Evolutionary conservation across 2,113 vertebrate genomes (phyloP).

Genomic region (Archilochus colubris): DNA sequence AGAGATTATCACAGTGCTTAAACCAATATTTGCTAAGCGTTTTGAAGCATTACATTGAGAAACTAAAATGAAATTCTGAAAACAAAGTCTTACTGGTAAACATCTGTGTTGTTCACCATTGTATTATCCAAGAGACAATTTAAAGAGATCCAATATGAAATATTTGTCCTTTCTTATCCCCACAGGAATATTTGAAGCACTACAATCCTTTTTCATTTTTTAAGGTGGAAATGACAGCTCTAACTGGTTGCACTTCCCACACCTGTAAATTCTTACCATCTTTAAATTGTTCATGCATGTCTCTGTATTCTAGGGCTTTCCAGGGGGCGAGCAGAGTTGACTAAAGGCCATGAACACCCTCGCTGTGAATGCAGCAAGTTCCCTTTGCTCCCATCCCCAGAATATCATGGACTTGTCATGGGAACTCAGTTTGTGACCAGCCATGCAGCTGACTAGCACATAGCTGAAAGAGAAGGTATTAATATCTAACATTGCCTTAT

Average conservation of each 20-base stretch:
- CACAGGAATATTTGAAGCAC: neutral
- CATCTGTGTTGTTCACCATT: neutral
- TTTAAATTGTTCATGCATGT: neutral
- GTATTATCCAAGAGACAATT: neutral
- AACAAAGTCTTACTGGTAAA: neutral
- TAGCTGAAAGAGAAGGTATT: neutral
- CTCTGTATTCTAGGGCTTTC: neutral
- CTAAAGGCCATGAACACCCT: neutral
- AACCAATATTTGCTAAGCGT: neutral
- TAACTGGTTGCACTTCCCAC: neutral
- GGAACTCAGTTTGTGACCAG: neutral
- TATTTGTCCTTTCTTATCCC: neutral
- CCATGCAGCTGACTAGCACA: neutral
- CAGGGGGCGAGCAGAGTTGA: too few species aligned
- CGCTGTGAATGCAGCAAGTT: accelerated
- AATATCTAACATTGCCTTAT: neutral
- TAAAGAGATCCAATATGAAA: neutral
- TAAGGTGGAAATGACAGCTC: neutral
- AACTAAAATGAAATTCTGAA: neutral
- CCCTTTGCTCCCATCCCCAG: accelerated
- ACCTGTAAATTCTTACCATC: neutral
- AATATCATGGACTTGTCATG: accelerated
- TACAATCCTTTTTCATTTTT: neutral
- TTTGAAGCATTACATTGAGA: neutral
- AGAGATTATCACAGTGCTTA: neutral